These are phyloP conservation scores for Seriola dumerili DNA, from an alignment of 2,113 vertebrate genomes.

Conservation along the genomic window DNA sequence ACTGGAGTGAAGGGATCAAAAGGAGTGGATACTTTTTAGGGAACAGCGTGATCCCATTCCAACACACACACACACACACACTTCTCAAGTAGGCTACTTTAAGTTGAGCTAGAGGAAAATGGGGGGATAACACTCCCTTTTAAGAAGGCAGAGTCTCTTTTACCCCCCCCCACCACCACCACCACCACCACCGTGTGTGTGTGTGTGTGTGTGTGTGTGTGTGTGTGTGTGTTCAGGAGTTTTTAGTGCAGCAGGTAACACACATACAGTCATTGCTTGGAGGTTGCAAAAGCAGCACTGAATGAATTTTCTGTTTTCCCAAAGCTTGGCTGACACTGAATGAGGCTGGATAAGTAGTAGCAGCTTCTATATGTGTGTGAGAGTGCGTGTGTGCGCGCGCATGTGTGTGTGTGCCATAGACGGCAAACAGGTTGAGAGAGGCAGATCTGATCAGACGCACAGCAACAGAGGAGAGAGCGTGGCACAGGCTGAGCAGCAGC, in stretches of 20 bases:
- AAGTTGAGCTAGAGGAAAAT: constrained; percentile 37
- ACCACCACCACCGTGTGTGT: not conserved
- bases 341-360: constrained; percentile 59
- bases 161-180: not conserved
- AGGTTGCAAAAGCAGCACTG: constrained; percentile 13
- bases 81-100: constrained; percentile 48
- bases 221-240: constrained; percentile 35
- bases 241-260: constrained; percentile 46
- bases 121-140: constrained; percentile 14
- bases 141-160: constrained; percentile 31
- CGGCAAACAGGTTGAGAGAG: constrained; percentile 82
- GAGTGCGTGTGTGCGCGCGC: constrained; percentile 33
- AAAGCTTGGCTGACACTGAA: constrained; percentile 38
- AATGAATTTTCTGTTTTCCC: constrained; percentile 31
- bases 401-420: constrained; percentile 60
- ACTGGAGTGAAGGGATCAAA: constrained; percentile 84
- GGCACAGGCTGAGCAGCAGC: constrained; percentile 80
- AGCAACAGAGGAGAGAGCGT: constrained; percentile 83
- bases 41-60: constrained; percentile 62
- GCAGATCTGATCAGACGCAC: constrained; percentile 86
- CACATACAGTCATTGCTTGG: constrained; percentile 1
- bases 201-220: not conserved
- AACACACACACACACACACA: constrained; percentile 35
- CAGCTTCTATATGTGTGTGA: constrained; percentile 41
- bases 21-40: constrained; percentile 79